phyloP scores from a whole-genome alignment of 2,113 vertebrate species.

The Garra rufa region DNA sequence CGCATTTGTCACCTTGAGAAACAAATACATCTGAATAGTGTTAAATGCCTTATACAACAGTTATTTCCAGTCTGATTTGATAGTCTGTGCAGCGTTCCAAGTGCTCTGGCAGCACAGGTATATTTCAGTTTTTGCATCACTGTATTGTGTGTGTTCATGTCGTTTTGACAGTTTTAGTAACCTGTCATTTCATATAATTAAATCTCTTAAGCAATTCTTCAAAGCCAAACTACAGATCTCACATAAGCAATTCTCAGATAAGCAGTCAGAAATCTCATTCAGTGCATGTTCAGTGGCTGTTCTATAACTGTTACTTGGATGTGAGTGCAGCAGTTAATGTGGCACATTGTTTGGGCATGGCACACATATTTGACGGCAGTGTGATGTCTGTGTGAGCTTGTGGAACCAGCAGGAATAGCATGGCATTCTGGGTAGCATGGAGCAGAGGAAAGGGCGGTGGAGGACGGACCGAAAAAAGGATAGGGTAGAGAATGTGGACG shows the following conservation, averaged over 20 bases:
- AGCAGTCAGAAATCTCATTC: not conserved
- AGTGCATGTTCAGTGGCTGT: not conserved
- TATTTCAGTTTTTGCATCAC: too few relatives aligned
- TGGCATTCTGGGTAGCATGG: not conserved
- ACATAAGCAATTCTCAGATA: not conserved
- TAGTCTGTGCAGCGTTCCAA: too few relatives aligned
- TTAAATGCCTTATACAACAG: too few relatives aligned
- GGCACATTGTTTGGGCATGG: conserved; percentile 1
- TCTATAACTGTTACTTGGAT: not conserved
- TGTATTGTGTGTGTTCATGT: too few relatives aligned
- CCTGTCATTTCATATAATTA: not conserved
- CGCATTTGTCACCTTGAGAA: not conserved
- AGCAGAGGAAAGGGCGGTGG: not conserved
- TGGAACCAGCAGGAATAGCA: not conserved
- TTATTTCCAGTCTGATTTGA: too few relatives aligned
- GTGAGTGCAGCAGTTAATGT: conserved; percentile 1
- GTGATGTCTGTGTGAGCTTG: not conserved
- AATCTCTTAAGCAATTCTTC: not conserved
- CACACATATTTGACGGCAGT: not conserved
- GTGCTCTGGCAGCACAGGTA: too few relatives aligned
- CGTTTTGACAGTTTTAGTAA: too few relatives aligned
- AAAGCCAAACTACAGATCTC: not conserved
- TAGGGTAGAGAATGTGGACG: not conserved
- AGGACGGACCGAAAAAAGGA: not conserved
- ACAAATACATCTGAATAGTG: too few relatives aligned